phyloP scores from a whole-genome alignment of 2,113 vertebrate genomes.

The Pseudorhombus dupliciocellatus region DNA sequence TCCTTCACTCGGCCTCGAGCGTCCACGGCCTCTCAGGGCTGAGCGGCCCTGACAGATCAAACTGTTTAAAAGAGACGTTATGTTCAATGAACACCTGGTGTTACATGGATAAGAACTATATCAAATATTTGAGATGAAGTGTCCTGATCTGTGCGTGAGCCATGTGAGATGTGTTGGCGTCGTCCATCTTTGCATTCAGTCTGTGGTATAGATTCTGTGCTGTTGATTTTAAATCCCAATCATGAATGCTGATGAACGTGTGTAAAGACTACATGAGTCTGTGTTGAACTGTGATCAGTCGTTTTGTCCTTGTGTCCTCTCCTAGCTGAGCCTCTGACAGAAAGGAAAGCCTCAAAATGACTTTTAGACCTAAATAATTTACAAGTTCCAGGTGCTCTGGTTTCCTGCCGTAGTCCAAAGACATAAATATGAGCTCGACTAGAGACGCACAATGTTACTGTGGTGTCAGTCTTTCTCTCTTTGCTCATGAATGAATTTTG shows the following conservation, averaged over 20 bases:
- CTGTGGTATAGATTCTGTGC: too few species aligned
- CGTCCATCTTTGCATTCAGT: too few species aligned
- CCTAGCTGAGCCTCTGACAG: neutral
- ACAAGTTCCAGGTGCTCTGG: slow-evolving; percentile 34
- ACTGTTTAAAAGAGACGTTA: too few species aligned
- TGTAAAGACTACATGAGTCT: neutral
- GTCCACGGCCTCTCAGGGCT: slow-evolving; percentile 30
- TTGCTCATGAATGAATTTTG: neutral
- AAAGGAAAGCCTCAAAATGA: slow-evolving; percentile 4
- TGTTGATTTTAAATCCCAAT: neutral
- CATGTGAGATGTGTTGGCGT: too few species aligned
- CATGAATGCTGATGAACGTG: neutral
- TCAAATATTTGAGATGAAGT: too few species aligned
- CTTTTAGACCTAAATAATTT: slow-evolving; percentile 26
- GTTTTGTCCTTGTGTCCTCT: neutral
- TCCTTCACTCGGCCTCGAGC: slow-evolving; percentile 35
- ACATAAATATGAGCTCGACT: slow-evolving; percentile 19
- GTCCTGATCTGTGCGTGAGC: too few species aligned
- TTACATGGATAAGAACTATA: too few species aligned
- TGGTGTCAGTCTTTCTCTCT: neutral
- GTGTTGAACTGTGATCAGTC: neutral
- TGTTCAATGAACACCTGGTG: too few species aligned
- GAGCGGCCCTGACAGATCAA: slow-evolving; percentile 56
- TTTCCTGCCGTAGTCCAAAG: slow-evolving; percentile 15
- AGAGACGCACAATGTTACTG: slow-evolving; percentile 1